Evolutionary conservation across 2,113 vertebrate species (phyloP), one percentile per base, ranked within the genome.

Genomic region (Seriola dumerili): DNA sequence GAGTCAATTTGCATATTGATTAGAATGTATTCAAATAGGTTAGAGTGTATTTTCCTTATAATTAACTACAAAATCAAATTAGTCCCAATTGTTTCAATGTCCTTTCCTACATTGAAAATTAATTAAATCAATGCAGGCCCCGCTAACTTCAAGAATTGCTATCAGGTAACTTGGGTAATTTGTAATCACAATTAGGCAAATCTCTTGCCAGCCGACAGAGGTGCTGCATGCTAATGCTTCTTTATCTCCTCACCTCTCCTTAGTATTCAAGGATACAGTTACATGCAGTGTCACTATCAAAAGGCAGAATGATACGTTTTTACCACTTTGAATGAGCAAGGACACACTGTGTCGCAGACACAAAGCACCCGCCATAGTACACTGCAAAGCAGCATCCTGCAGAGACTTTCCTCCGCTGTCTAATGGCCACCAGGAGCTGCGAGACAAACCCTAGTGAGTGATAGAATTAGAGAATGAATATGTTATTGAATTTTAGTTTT

Each of bases 111-210:
- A 78, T 34, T 89, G 81, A 40, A 85, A 91, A 91, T 91, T 81
- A 91, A 94, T 93, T 89, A 62, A 90, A 89, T 92, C 76, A 81
- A 75, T 68, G 55, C 63, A 76, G 71, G 74, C 87, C 75, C 78
- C 0, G 65, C 80, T 91, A 86, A 86, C 82, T 90, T 82, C 42
- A 54, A 46, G 62, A 90, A 88, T 72, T 88, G 80, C 87, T 92
- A 91, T 91, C 84, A 85, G 90, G 85, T 92, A 89, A 92, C 88
- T 88, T 85, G 85, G 76, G 62, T 86, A 86, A 93, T 94, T 93
- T 88, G 86, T 91, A 91, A 93, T 93, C 91, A 82, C 91, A 93
- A 92, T 91, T 89, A 88, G 64, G 71, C 89, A 76, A 91, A 90
- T 92, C 82, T 87, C 84, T 59, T 32, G 63, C 75, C 82, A 48